Conservation (phyloP, 1,140 invertebrate species). For the Battus philenor region DNA sequence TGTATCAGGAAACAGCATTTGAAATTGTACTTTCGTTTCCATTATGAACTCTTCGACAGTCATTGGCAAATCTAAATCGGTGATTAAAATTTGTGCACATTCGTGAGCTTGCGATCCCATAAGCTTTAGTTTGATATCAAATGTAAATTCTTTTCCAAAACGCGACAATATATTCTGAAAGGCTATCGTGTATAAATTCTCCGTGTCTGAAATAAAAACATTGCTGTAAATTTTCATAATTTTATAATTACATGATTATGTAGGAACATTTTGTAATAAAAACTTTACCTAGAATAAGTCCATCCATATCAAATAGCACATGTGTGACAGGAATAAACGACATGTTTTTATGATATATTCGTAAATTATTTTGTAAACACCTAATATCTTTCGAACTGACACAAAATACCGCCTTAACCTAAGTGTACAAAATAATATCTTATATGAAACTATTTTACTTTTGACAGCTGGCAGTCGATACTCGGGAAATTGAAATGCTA, state of each 20-base stretch:
- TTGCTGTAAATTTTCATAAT: not conserved
- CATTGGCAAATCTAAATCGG: conserved; percentile 82
- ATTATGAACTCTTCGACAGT: conserved; percentile 80
- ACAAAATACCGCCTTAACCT: not conserved
- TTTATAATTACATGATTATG: too few relatives aligned
- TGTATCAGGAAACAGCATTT: conserved; percentile 78
- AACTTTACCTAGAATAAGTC: conserved; percentile 56
- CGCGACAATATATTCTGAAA: conserved; percentile 80
- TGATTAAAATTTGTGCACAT: conserved; percentile 78
- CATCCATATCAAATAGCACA: conserved; percentile 73
- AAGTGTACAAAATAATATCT: not conserved
- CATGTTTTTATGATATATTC: conserved; percentile 18
- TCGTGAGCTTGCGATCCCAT: conserved; percentile 86
- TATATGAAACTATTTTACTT: not conserved
- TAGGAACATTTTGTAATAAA: too few relatives aligned
- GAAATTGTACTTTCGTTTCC: conserved; percentile 67
- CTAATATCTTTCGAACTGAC: not conserved
- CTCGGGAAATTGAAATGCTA: too few relatives aligned
- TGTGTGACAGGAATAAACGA: conserved; percentile 49
- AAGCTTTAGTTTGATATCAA: conserved; percentile 82
- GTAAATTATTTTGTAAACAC: not conserved
- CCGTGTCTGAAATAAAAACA: conserved; percentile 81
- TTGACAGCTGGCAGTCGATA: not conserved
- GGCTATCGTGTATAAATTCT: conserved; percentile 83
- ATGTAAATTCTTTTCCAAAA: conserved; percentile 86